Evolutionary conservation across 35 echinoderm and acorn worm species (phyloP), one percentile per base, ranked within the genome.

Genomic region (Eucidaris tribuloides): DNA sequence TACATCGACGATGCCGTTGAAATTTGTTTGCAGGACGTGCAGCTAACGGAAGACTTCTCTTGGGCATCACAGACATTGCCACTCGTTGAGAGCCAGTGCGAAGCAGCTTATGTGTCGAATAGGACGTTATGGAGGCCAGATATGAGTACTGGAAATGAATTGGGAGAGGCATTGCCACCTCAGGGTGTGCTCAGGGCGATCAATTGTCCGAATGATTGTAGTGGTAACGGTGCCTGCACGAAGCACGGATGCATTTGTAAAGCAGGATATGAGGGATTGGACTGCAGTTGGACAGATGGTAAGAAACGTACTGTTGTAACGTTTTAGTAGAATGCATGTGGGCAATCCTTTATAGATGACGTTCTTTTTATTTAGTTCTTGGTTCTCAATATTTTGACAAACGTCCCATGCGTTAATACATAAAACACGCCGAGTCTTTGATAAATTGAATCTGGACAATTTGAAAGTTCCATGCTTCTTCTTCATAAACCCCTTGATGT

Each of bases 181-280:
- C 42, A 79, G 24, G 71, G 77, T 18, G 46, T 99, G 13, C 58
- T 87, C 19, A 91, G 41, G 19, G 83, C 82, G 25, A 54, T 99
- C 2, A 99, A 93, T 54, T 99, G 96, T 55, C 96, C 90, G n/a
- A 87, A 93, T 43, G 85, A 90, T 58, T 99, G 96, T 55, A 93
- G 85, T 45, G 86, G 83, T 2, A 65, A 93, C 52, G 96, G 96
- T 2, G 52, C 58, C 4, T 99, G 96, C 71, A 80, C 86, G 0
- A 45, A 48, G 25, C 48, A 62, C 22, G 96, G 96, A 23, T 99
- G 96, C 31, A 48, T 66, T n/a, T 99, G 96, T 55, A 41, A 86
- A 31, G 40, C 43, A 38, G 91, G 83, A 18, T 93, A 57, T 30
- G 59, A 78, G 13, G 27, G 50, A 20, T 28, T 68, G 19, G 96